These are phyloP conservation scores for Achroia grisella DNA, from an alignment of 1,140 invertebrate genomes.

Conservation along the genomic window DNA sequence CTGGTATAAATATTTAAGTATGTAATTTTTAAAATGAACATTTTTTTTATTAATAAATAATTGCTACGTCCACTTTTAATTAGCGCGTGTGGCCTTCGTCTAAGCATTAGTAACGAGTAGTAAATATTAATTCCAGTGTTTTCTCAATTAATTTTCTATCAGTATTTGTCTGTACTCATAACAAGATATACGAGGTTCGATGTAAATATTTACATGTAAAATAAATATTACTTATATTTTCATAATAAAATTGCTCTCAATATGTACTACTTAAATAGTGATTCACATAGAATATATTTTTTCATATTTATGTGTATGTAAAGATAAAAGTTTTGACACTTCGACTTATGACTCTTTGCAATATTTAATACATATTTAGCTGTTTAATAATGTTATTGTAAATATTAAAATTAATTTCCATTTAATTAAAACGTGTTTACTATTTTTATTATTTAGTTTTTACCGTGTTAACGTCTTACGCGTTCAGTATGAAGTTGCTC, in stretches of 20 bases:
- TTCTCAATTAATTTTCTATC: slow-evolving; percentile 20
- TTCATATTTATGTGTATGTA: slow-evolving; percentile 52
- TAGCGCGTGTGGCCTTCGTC: too few species aligned
- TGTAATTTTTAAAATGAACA: too few species aligned
- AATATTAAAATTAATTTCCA: slow-evolving; percentile 16
- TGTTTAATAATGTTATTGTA: slow-evolving; percentile 26
- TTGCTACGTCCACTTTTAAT: too few species aligned
- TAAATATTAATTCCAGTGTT: slow-evolving; percentile 30
- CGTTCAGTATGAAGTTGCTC: too few species aligned
- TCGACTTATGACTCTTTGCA: slow-evolving; percentile 57
- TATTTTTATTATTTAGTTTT: too few species aligned
- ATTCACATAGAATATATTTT: slow-evolving; percentile 54
- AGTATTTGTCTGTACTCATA: slow-evolving; percentile 47
- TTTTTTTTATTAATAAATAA: too few species aligned
- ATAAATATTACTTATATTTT: slow-evolving; percentile 59
- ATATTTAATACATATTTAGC: slow-evolving; percentile 46
- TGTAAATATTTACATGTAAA: slow-evolving; percentile 50
- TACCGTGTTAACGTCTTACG: too few species aligned
- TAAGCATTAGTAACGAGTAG: too few species aligned
- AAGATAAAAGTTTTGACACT: slow-evolving; percentile 36
- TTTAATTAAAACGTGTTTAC: too few species aligned
- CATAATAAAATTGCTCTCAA: slow-evolving; percentile 51
- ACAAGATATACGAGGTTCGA: slow-evolving; percentile 8
- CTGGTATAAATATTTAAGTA: too few species aligned
- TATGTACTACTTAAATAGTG: slow-evolving; percentile 28